These are phyloP conservation scores for Delia radicum DNA, from an alignment of 1,140 invertebrate species.

Conservation along the genomic window DNA sequence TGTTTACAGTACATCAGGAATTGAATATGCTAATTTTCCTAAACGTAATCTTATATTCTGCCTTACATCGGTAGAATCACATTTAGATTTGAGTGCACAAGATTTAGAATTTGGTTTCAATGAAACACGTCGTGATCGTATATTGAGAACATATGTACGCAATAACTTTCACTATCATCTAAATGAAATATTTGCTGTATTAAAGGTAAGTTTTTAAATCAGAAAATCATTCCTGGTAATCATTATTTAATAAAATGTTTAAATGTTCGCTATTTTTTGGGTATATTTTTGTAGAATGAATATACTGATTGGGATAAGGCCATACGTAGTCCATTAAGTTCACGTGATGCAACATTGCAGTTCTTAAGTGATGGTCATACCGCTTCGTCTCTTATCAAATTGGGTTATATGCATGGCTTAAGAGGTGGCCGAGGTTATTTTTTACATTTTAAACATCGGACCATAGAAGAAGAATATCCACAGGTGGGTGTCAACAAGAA, in stretches of 20 bases:
- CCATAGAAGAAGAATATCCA: slow-evolving; percentile 72
- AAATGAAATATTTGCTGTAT: slow-evolving; percentile 86
- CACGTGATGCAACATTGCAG: slow-evolving; percentile 73
- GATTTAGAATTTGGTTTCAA: slow-evolving; percentile 83
- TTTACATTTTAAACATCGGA: slow-evolving; percentile 84
- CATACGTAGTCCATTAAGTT: slow-evolving; percentile 71
- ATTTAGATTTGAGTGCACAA: slow-evolving; percentile 73
- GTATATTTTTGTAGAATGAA: slow-evolving; percentile 64
- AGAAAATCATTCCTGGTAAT: background rate
- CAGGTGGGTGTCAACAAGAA: slow-evolving; percentile 60
- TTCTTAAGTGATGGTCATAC: slow-evolving; percentile 85
- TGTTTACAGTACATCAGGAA: slow-evolving; percentile 63
- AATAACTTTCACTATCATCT: slow-evolving; percentile 87
- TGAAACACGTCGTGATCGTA: slow-evolving; percentile 78
- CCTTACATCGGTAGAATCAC: slow-evolving; percentile 73
- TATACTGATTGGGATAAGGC: slow-evolving; percentile 90
- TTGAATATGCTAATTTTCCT: slow-evolving; percentile 81
- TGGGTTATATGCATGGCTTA: slow-evolving; percentile 78
- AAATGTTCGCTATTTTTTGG: background rate
- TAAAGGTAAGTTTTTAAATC: slow-evolving; percentile 60
- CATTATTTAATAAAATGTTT: background rate
- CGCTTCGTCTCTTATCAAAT: slow-evolving; percentile 75
- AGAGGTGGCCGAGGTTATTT: slow-evolving; percentile 79
- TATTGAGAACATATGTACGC: slow-evolving; percentile 82
- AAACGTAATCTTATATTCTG: slow-evolving; percentile 76